phyloP scores from a whole-genome alignment of 2,888 invertebrate genomes.

The Thereva nobilitata region DNA sequence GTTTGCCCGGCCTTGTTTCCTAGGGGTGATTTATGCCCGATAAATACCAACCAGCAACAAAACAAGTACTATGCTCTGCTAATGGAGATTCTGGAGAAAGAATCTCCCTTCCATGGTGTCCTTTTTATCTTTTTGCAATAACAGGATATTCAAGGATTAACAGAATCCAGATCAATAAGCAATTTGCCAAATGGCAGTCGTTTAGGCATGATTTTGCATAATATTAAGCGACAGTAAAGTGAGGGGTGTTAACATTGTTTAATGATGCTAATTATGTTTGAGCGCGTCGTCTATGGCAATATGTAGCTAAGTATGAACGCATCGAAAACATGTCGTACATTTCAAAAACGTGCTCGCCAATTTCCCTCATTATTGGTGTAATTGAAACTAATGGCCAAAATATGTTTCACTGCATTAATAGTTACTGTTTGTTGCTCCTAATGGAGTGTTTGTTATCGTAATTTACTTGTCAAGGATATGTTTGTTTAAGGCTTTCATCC shows the following conservation, averaged over 20 bases:
- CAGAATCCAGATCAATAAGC: conserved; percentile 26
- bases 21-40: too few species aligned
- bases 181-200: conserved; percentile 26
- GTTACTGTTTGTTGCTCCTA: not conserved
- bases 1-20: not conserved
- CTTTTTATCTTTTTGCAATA: conserved; percentile 18
- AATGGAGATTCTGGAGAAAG: too few species aligned
- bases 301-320: not conserved
- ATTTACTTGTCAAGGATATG: not conserved
- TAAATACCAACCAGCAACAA: too few species aligned
- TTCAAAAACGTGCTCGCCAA: conserved; percentile 27
- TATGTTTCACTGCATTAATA: conserved; percentile 21
- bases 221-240: not conserved
- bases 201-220: conserved; percentile 38
- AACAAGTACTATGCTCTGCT: too few species aligned
- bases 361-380: conserved; percentile 36
- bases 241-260: conserved; percentile 26
- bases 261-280: conserved; percentile 40
- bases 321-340: conserved; percentile 7
- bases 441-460: conserved; percentile 2
- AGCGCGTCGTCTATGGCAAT: conserved; percentile 15
- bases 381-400: conserved; percentile 41
- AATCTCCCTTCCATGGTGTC: not conserved
- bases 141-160: not conserved
- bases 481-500: too few species aligned